phyloP scores from a whole-genome alignment of 2,797 vertebrate species.

The Chanos chanos region DNA sequence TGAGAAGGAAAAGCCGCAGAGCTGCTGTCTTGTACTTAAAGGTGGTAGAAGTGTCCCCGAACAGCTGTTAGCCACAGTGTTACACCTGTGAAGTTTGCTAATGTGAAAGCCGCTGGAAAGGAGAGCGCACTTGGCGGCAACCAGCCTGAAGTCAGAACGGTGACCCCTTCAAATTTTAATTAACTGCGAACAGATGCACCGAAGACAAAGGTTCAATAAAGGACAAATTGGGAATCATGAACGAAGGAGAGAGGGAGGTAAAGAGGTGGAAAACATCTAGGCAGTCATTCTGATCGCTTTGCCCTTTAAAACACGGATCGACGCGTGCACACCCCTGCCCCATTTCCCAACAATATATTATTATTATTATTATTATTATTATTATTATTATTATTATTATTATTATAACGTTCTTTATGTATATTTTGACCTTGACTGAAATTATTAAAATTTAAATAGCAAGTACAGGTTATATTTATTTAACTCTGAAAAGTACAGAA shows the following conservation, averaged over 20 bases:
- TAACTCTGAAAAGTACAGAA: too few relatives aligned
- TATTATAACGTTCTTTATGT: too few relatives aligned
- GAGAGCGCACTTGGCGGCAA: conserved; percentile 43
- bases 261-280: conserved; percentile 39
- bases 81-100: conserved; percentile 59
- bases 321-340: not conserved
- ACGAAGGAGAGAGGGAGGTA: conserved; percentile 35
- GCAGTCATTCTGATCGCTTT: conserved; percentile 27
- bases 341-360: conserved; percentile 18
- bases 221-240: conserved; percentile 35
- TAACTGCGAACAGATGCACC: conserved; percentile 51
- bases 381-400: not conserved
- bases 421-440: too few relatives aligned
- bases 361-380: not conserved
- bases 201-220: conserved; percentile 45
- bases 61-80: conserved; percentile 55
- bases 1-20: conserved; percentile 40
- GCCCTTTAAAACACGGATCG: conserved; percentile 31
- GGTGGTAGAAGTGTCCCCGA: conserved; percentile 53
- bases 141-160: conserved; percentile 37
- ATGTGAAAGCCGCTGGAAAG: conserved; percentile 56
- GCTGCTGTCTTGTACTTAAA: conserved; percentile 53
- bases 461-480: too few relatives aligned
- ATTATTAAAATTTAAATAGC: too few relatives aligned
- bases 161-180: conserved; percentile 59